Evolutionary conservation across 2,113 vertebrate genomes (phyloP), one percentile per base, ranked within the genome.

Genomic region (Speoplatyrhinus poulsoni): DNA sequence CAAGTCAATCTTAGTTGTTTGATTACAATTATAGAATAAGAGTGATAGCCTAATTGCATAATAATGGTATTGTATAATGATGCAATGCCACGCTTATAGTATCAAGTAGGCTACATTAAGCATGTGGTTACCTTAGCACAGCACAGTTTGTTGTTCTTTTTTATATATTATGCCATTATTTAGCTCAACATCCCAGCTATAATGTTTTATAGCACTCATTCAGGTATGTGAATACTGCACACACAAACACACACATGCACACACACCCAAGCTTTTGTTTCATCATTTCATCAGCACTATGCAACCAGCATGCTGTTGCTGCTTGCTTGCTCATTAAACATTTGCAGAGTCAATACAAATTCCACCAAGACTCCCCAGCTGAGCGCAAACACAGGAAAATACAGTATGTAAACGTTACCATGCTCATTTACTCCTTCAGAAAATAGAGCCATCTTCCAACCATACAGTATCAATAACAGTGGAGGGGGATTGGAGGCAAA

Each of bases 331-430:
- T 90, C 85, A 87, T 91, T 90, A 90, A 91, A 91, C 89, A 91
- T 90, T 90, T 90, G 88, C 85, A 82, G 88, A 88, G 87, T 91
- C 87, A 90, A 91, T 80, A 90, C 70, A 85, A 81, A 90, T 88
- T 88, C 85, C 88, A 86, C 74, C 87, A 70, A 75, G 82, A 78
- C 86, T 80, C 72, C 76, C 65, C 77, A 87, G 80, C 80, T 77
- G 68, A 36, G 84, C 77, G 82, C 78, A 90, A 91, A 90, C 89
- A 87, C 75, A 50, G 88, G 67, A 64, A 87, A 83, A 85, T 84
- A 88, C 76, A 84, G 81, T 83, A 80, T 89, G 86, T 73, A 83
- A 88, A 89, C 73, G 65, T 10, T 41, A 56, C 72, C 13, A 52
- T 53, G 32, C 82, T 85, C 85, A 72, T 70, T 80, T 75, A 80